A percentile compares a stretch with the other conserved stretches of the same genome.
phyloP scores from a whole-genome alignment of 2,888 invertebrate genomes.

The Monopis laevigella region DNA sequence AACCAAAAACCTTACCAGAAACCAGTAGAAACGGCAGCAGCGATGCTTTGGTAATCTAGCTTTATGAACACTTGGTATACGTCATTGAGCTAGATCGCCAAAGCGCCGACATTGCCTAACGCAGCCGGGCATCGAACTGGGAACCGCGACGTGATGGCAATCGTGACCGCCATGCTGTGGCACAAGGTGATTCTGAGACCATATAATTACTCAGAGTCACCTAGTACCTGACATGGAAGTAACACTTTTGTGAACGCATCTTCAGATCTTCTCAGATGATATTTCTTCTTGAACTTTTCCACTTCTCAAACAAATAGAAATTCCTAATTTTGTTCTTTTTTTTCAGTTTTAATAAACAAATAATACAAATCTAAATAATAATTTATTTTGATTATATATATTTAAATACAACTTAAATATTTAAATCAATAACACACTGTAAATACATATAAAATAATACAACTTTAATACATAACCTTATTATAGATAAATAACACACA shows the following conservation, averaged over 20 bases:
- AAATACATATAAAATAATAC: no score
- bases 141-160: no score
- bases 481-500: no score
- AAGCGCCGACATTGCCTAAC: constrained; percentile 72
- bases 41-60: constrained; percentile 95
- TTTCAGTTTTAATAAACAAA: not conserved
- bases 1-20: no score
- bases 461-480: no score
- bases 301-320: no score
- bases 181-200: constrained; percentile 65
- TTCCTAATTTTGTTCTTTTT: no score
- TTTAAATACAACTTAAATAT: no score
- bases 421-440: no score
- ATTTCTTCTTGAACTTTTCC: no score
- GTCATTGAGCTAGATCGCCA: constrained; percentile 93
- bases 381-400: not conserved
- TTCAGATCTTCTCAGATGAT: not conserved
- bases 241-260: not conserved
- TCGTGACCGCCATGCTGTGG: constrained; percentile 41
- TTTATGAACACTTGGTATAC: constrained; percentile 81
- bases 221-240: constrained; percentile 79
- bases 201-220: constrained; percentile 79
- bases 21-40: no score
- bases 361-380: not conserved
- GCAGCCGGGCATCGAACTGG: no score